These are phyloP conservation scores for Ormyrus rosae DNA, from an alignment of 2,888 invertebrate genomes.

Conservation along the genomic window DNA sequence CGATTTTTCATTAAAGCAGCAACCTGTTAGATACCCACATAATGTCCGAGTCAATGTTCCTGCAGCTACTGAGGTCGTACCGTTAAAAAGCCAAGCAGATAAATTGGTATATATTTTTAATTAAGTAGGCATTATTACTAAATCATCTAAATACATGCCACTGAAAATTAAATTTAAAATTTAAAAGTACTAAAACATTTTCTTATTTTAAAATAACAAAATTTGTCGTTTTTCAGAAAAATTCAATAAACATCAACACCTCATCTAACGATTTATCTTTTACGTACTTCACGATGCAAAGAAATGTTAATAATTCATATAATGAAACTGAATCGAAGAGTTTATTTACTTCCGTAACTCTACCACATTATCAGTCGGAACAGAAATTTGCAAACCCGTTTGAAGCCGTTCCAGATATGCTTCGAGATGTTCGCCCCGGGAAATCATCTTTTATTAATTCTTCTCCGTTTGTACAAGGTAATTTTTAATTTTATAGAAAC, in stretches of 20 bases:
- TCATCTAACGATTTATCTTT: not conserved
- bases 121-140: not conserved
- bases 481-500: no score
- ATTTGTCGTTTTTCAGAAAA: not conserved
- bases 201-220: not conserved
- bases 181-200: not conserved
- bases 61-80: not conserved
- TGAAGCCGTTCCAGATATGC: slow-evolving; percentile 1
- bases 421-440: not conserved
- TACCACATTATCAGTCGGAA: not conserved
- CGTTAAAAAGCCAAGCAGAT: not conserved
- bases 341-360: not conserved
- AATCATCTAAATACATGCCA: not conserved
- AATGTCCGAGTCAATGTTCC: not conserved
- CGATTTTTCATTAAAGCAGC: not conserved
- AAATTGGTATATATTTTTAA: not conserved
- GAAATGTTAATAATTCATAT: not conserved
- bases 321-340: not conserved
- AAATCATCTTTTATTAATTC: not conserved
- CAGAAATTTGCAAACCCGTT: not conserved
- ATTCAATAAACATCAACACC: not conserved
- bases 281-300: slow-evolving; percentile 3
- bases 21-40: not conserved
- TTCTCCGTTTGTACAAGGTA: no score
- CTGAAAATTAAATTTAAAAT: not conserved